A percentile compares a stretch with the other conserved stretches of the same genome.
phyloP scores from a whole-genome alignment of 2,888 invertebrate species.

The Platynereis dumerilii region DNA sequence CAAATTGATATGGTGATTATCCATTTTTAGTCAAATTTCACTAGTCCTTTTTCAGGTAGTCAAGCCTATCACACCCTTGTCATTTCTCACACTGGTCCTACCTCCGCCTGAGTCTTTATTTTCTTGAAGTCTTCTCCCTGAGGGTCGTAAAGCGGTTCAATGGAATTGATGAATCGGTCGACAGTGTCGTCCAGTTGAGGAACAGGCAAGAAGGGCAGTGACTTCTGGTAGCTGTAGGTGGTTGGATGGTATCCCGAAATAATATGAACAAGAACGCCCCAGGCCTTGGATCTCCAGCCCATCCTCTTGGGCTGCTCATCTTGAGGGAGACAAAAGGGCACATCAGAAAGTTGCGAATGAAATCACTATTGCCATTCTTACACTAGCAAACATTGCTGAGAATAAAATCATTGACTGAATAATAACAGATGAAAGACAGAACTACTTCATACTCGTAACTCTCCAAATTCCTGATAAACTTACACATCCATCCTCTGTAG shows the following conservation, averaged over 20 bases:
- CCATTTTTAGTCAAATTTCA: no score
- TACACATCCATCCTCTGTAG: constrained; percentile 59
- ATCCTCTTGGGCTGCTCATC: constrained; percentile 37
- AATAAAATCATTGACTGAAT: no score
- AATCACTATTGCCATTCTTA: no score
- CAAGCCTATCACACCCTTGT: no score
- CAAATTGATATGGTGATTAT: no score
- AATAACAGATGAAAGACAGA: no score
- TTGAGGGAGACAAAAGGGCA: background rate
- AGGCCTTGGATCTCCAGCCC: constrained; percentile 59
- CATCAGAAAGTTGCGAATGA: no score
- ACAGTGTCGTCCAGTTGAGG: constrained; percentile 53
- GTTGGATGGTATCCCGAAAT: constrained; percentile 52
- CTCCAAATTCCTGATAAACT: no score
- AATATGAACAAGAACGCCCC: constrained; percentile 56
- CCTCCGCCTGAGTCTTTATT: constrained; percentile 58
- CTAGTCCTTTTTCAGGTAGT: no score
- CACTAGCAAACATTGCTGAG: no score
- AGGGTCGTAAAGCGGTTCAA: constrained; percentile 63
- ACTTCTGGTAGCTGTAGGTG: constrained; percentile 55
- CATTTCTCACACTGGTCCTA: no score
- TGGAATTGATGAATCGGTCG: constrained; percentile 59
- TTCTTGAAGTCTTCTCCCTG: constrained; percentile 55
- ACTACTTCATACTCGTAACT: no score
- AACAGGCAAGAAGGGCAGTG: constrained; percentile 53